Evolutionary conservation across 1,140 invertebrate genomes (phyloP), one percentile per base, ranked within the genome.

Genomic region (Colletes gigas): DNA sequence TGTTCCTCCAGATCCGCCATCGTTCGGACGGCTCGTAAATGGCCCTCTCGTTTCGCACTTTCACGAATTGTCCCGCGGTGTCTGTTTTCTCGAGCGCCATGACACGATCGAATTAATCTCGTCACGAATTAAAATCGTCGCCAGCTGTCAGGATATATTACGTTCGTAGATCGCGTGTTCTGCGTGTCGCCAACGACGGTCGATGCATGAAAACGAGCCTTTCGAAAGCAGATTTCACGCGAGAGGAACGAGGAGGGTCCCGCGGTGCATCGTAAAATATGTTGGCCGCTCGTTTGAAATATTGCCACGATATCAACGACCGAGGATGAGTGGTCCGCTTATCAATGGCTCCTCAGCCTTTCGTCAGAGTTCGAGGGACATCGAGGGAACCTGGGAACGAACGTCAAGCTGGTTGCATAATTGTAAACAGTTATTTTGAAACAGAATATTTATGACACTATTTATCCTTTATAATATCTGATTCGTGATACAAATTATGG

Each of bases 1-100:
- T 94, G 88, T 97, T 97, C 87, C 95, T 96, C 88, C 95, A 94
- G 83, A 97, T 97, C 14, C 96, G 93, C 93, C 94, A 94, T 92
- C 94, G 94, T 88, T 96, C 96, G 3, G 92, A 91, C 30, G 89
- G 93, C 30, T 92, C 68, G 88, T 95, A 83, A 83, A 86, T 71
- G 4, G 57, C 74, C 0, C 70, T 78, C 30, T 87, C 70, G 3
- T 78, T 84, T 62, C 79, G 76, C 15, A 89, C 82, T 74, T 89
- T 86, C 0, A 90, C 63, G n/a, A 92, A 92, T 52, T 84, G 78
- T 15, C 83, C 76, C 4, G 82, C 21, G 4, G 19, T 21, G 9
- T 82, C 59, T 4, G 3, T 79, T 65, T 83, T 72, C 0, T 80
- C 67, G 63, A 41, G 9, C 44, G 67, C n/a, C 83, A 83, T 88